Conservation (phyloP, 2,888 invertebrate genomes). For the Antheraea assamensis region DNA sequence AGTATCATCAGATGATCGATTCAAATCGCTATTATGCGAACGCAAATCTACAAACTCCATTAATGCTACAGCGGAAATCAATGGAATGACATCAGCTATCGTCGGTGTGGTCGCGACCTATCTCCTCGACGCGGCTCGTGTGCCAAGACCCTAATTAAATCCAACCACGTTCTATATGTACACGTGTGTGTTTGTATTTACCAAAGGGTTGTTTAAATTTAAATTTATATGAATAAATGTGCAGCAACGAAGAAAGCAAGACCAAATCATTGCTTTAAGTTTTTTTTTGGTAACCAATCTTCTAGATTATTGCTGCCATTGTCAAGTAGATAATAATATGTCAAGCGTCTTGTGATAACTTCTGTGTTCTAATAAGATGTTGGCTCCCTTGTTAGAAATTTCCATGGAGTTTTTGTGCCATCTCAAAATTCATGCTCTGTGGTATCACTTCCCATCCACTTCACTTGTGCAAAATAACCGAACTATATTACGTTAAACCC, state of each 20-base stretch:
- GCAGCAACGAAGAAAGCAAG: background rate
- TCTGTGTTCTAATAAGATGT: too few relatives aligned
- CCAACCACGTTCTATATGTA: conserved; percentile 21
- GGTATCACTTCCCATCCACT: too few relatives aligned
- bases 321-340: too few relatives aligned
- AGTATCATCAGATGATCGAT: background rate
- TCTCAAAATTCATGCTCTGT: too few relatives aligned
- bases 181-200: conserved; percentile 7
- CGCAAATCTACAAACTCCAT: background rate
- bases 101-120: conserved; percentile 24
- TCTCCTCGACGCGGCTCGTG: conserved; percentile 24
- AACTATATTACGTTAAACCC: too few relatives aligned
- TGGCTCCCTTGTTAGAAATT: too few relatives aligned
- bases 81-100: conserved; percentile 34
- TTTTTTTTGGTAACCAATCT: too few relatives aligned
- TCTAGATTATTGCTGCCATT: too few relatives aligned
- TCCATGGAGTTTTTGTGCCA: too few relatives aligned
- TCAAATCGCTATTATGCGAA: background rate
- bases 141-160: conserved; percentile 34
- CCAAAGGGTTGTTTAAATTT: conserved; percentile 22
- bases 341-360: too few relatives aligned
- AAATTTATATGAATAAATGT: conserved; percentile 1
- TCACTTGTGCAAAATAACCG: too few relatives aligned
- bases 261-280: too few relatives aligned
- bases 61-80: conserved; percentile 32